Base-by-base conservation (phyloP, 2,113 vertebrate genomes). In the Chiloscyllium plagiosum region DNA sequence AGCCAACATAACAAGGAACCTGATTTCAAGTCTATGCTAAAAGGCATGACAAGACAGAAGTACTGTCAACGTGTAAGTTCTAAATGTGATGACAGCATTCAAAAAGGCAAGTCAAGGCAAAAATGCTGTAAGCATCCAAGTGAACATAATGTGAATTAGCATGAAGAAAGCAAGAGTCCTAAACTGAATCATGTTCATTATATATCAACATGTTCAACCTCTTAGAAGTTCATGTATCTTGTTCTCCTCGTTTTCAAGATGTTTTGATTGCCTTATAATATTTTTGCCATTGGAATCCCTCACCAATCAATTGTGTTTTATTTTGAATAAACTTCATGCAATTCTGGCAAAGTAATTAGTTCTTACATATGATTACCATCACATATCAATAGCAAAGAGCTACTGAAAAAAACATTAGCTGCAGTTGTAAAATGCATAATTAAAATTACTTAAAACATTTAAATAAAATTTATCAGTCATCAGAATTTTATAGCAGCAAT, bases 291-390 rank as follows among this genome's bases (percentile, higher is more conserved):
- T 50, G 24, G 42, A 95, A 72, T 72, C 47, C 72, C 94, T 52
- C 94, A 95, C 47, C 94, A 95, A 76, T 95, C 94, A 95, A 47
- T 47, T 52, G 94, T 12, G 72, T 50, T 33, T 95, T 76, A 70
- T 95, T 76, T 69, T 95, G 65, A 52, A 52, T 95, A 95, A 95
- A 95, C 26, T 72, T 33, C 5, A 7, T 19, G 37, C 72, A 22
- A 72, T 72, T 76, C 24, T 95, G 68, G 26, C 94, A 70, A 42
- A 72, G 19, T 95, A 47, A 33, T 52, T 52, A 42, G 70, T 70
- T 24, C 42, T 94, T 94, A 47, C 50, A 52, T 24, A 72, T 33
- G 68, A 95, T 72, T 76, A 4, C 33, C 69, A 70, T 50, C 47
- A 95, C 24, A 72, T 24, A 52, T 52, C 94, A 72, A 52, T 52